These are phyloP conservation scores for Gobionotothen gibberifrons DNA, from an alignment of 2,797 vertebrate genomes.

Conservation along the genomic window DNA sequence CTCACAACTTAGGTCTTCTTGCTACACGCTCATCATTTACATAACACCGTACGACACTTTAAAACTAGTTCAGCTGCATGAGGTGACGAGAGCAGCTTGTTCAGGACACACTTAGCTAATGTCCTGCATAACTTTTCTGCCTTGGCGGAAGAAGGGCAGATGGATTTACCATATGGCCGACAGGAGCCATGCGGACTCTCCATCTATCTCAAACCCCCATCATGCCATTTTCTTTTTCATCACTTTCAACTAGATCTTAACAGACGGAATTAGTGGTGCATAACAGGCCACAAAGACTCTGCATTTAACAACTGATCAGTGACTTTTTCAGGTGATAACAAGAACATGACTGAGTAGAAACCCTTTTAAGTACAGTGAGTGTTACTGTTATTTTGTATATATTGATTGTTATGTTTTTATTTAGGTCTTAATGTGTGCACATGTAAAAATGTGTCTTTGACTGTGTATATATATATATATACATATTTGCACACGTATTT, in stretches of 20 bases:
- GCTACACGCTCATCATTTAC: conserved; percentile 6
- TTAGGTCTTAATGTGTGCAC: no score
- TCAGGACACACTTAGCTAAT: conserved; percentile 36
- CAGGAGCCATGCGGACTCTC: conserved; percentile 54
- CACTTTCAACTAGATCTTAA: conserved; percentile 28
- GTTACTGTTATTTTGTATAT: no score
- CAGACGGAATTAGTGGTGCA: conserved; percentile 17
- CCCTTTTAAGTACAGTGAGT: background rate
- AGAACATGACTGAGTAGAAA: conserved; percentile 4
- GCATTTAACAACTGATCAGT: conserved; percentile 10
- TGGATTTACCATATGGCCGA: conserved; percentile 75
- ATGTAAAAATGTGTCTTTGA: no score
- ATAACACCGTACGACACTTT: conserved; percentile 10
- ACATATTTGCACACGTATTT: no score
- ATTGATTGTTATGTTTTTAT: no score
- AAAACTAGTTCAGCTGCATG: conserved; percentile 24
- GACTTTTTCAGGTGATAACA: conserved; percentile 10
- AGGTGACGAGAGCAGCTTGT: conserved; percentile 36
- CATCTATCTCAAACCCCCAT: conserved; percentile 21
- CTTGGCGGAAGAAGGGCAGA: conserved; percentile 62
- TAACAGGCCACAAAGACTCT: background rate
- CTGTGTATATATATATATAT: no score
- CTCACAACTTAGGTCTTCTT: background rate
- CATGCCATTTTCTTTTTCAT: conserved; percentile 2
- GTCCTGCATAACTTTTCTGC: conserved; percentile 55